Evolutionary conservation across 1,140 invertebrate species (phyloP), one percentile per base, ranked within the genome.

Genomic region (Sinonovacula constricta): DNA sequence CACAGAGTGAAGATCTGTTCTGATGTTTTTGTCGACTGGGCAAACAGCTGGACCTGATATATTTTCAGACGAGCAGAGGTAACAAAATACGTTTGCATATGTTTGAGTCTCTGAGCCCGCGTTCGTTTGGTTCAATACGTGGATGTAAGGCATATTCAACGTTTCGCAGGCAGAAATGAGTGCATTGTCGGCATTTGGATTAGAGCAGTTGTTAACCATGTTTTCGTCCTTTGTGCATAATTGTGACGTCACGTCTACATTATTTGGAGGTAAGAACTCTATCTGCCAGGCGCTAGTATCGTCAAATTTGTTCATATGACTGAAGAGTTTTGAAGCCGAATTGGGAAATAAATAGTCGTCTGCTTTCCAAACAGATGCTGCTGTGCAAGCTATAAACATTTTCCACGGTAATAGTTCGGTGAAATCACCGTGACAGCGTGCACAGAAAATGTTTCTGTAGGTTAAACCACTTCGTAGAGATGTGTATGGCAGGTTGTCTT

Each of bases 21-120:
- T n/a, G n/a, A n/a, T n/a, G n/a, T n/a, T n/a, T n/a, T n/a, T n/a
- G n/a, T n/a, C n/a, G n/a, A n/a, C n/a, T n/a, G n/a, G n/a, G n/a
- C n/a, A n/a, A n/a, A n/a, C n/a, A n/a, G n/a, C n/a, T n/a, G n/a
- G n/a, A n/a, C n/a, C n/a, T n/a, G n/a, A n/a, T n/a, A n/a, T n/a
- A n/a, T n/a, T n/a, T n/a, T n/a, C n/a, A n/a, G n/a, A 7, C 7
- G 39, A 45, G 30, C 72, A 76, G 2, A 67, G 24, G 45, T 67
- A 76, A 39, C 72, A 76, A 49, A 76, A 76, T 14, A 54, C 63
- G 28, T 76, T 76, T 22, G n/a, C 62, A 31, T 76, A 76, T 10
- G 57, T 49, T 28, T 24, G 2, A 15, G 62, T 67, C 30, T 22
- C 18, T 22, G n/a, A n/a, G n/a, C n/a, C n/a, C n/a, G n/a, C n/a